Percentiles rank a stretch among this genome's conserved stretches.
These are phyloP conservation scores for Sitobion miscanthi DNA, from an alignment of 1,140 invertebrate species.

Conservation along the genomic window DNA sequence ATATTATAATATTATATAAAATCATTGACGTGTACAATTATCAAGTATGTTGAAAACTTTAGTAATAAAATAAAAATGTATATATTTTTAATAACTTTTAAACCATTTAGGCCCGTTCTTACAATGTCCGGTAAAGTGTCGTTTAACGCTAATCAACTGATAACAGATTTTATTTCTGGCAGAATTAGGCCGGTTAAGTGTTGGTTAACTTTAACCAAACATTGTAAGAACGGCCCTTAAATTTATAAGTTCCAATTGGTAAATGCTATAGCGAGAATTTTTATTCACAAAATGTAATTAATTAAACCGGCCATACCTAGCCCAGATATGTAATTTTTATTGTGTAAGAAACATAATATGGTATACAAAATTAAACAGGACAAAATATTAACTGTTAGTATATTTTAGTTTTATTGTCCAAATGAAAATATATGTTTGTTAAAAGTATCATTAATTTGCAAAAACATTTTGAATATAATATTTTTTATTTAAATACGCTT, in stretches of 20 bases:
- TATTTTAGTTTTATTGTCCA: constrained; percentile 4
- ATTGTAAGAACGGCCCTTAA: too few species aligned
- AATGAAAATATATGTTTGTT: not conserved
- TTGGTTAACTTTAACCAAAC: too few species aligned
- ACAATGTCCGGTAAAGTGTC: too few species aligned
- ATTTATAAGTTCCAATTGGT: not conserved
- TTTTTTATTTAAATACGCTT: not conserved
- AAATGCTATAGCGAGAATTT: not conserved
- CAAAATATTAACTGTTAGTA: not conserved
- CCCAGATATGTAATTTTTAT: not conserved
- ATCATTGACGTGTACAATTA: not conserved
- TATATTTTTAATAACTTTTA: not conserved
- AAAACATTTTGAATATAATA: not conserved
- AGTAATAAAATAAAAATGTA: not conserved
- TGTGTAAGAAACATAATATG: not conserved
- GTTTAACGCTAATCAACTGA: too few species aligned
- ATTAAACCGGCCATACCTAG: not conserved
- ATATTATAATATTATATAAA: not conserved
- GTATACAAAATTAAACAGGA: not conserved
- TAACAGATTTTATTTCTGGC: too few species aligned
- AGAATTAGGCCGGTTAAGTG: too few species aligned
- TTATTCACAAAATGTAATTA: not conserved
- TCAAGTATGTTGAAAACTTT: not conserved
- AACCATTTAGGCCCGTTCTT: not conserved
- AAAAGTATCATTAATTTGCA: not conserved